Conservation (phyloP, 2,888 invertebrate genomes). For the Eupithecia centaureata region DNA sequence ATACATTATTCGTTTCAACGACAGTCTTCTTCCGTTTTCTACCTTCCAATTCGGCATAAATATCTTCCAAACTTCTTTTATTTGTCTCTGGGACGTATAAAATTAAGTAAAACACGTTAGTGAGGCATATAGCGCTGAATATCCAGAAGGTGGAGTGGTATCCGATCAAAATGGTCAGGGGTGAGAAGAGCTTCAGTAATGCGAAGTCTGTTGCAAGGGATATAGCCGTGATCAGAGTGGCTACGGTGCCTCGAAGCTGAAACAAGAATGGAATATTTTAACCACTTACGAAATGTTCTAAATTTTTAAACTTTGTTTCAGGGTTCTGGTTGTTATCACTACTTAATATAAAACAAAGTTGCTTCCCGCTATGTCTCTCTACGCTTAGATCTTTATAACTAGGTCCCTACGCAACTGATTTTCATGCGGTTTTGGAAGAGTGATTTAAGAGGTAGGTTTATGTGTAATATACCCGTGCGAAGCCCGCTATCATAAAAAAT, state of each 20-base stretch:
- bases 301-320: too few species aligned
- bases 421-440: too few species aligned
- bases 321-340: too few species aligned
- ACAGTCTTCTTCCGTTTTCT: slow-evolving; percentile 59
- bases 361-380: too few species aligned
- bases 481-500: too few species aligned
- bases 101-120: slow-evolving; percentile 92
- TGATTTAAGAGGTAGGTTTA: too few species aligned
- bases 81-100: slow-evolving; percentile 96
- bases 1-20: slow-evolving; percentile 60
- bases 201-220: slow-evolving; percentile 94
- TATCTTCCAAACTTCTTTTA: slow-evolving; percentile 94
- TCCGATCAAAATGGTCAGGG: slow-evolving; percentile 86
- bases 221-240: slow-evolving; percentile 74
- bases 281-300: neutral
- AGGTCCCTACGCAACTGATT: too few species aligned
- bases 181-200: slow-evolving; percentile 92
- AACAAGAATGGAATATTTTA: slow-evolving; percentile 22
- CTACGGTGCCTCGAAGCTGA: slow-evolving; percentile 77
- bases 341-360: too few species aligned
- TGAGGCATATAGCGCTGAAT: slow-evolving; percentile 89
- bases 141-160: slow-evolving; percentile 91
- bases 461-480: too few species aligned
- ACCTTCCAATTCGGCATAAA: slow-evolving; percentile 91
- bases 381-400: too few species aligned